These are phyloP conservation scores for Apotomis betuletana DNA, from an alignment of 2,888 invertebrate species.

Conservation along the genomic window DNA sequence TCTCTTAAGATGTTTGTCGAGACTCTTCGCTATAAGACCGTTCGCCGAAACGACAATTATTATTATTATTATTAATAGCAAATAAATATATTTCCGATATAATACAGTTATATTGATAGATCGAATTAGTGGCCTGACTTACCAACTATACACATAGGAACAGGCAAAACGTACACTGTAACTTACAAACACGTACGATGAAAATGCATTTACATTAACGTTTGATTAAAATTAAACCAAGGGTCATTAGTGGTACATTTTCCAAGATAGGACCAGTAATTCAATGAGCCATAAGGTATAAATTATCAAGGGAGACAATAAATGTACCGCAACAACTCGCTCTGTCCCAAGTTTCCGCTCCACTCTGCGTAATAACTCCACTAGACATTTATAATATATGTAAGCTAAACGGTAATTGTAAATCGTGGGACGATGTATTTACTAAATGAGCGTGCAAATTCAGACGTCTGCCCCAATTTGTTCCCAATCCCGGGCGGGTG, in stretches of 20 bases:
- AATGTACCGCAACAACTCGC: slow-evolving; percentile 25
- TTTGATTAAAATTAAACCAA: background rate
- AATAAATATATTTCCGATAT: too few species aligned
- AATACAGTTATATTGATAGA: too few species aligned
- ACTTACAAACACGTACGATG: too few species aligned
- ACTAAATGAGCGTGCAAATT: slow-evolving; percentile 65
- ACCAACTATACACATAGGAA: too few species aligned
- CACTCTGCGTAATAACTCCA: slow-evolving; percentile 45
- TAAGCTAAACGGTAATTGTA: slow-evolving; percentile 52
- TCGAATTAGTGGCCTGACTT: too few species aligned
- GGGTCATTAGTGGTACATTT: background rate
- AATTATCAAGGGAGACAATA: slow-evolving; percentile 22
- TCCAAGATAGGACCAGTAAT: background rate
- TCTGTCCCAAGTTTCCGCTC: slow-evolving; percentile 26
- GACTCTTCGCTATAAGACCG: too few species aligned
- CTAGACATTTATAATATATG: slow-evolving; percentile 36
- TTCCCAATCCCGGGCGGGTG: slow-evolving; percentile 54
- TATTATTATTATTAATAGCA: too few species aligned
- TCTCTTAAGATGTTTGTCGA: too few species aligned
- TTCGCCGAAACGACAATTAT: too few species aligned
- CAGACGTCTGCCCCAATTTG: slow-evolving; percentile 65
- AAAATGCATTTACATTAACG: too few species aligned
- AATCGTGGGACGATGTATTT: slow-evolving; percentile 58
- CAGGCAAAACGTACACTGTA: too few species aligned
- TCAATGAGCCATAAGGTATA: slow-evolving; percentile 11